Base-by-base conservation (phyloP, 2,888 invertebrate genomes). In the Sinotaia quadrata region DNA sequence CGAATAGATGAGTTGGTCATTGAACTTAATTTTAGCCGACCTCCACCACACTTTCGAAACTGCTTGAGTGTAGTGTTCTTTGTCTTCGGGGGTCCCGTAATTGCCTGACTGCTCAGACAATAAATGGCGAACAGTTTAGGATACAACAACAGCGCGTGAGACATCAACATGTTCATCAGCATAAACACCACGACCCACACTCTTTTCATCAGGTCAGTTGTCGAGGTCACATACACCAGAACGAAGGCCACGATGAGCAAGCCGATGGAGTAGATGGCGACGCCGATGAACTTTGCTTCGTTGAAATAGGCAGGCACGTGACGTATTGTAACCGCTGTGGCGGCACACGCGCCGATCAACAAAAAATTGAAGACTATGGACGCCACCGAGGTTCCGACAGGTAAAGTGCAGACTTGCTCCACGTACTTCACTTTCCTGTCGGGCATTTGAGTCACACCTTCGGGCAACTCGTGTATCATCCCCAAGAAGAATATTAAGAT, bases 201-300 rank as follows among this genome's bases (percentile, higher is more conserved):
- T 4, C 76, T 67, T 24, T 73, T 76, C 52, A 63, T 52, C 18
- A 37, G 52, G 37, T 52, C 51, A 12, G 18, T 18, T 2, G 27
- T 52, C 62, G 54, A 8, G 21, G 76, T 74, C 41, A 82, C 76
- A 57, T 78, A 82, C 49, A 78, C 75, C n/a, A 81, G 80, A 41
- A 82, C 63, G 71, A 82, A 81, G n/a, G 78, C 79, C n/a, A 80
- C 59, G 81, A 81, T 81, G 41, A 82, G 76, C 24, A 82, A 73
- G 18, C 79, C 66, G 24, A 81, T 81, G 8, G 81, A 80, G 73
- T 81, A 82, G 7, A 82, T 78, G 52, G 76, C 80, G 52, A 82
- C 71, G 7, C 75, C 71, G 47, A 80, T 82, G 67, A 78, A 81
- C 54, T 78, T 75, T 2, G 81, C 79, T 62, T 82, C 82, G 75